Evolutionary conservation across 2,113 vertebrate species (phyloP).

Genomic region (Erinaceus europaeus): DNA sequence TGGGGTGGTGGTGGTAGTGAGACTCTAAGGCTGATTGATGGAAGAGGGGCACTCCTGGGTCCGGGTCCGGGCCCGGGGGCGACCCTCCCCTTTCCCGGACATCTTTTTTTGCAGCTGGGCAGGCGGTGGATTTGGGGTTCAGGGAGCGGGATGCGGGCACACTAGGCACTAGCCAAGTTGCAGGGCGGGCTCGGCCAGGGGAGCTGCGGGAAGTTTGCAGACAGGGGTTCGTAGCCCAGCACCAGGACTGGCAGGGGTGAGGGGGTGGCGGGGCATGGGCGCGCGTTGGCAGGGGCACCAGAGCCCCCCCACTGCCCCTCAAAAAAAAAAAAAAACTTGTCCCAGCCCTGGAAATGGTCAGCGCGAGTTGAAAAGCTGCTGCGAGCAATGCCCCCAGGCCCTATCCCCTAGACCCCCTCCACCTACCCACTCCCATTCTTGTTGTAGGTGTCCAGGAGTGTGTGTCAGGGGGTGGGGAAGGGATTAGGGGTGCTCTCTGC

Average conservation of each 20-base stretch:
- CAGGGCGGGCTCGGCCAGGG: background rate
- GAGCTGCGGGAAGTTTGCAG: constrained; percentile 52
- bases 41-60: background rate
- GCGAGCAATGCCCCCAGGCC: no score
- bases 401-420: no score
- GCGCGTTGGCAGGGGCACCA: background rate
- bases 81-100: no score
- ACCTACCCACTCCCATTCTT: no score
- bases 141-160: background rate
- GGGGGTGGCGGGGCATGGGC: constrained; percentile 46
- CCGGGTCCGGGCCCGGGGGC: background rate
- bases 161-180: constrained; percentile 47
- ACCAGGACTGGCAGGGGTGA: constrained; percentile 32
- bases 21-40: no score
- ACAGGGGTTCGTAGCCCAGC: constrained; percentile 37
- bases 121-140: background rate
- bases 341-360: constrained; percentile 18
- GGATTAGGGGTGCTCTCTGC: background rate
- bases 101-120: background rate
- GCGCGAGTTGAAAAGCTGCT: constrained; percentile 15
- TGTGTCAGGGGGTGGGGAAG: no score
- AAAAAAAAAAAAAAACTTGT: no score
- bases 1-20: no score
- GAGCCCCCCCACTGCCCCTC: no score
- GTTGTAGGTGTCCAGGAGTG: no score